phyloP scores from a whole-genome alignment of 2,888 invertebrate species.

The Notocelia uddmanniana region DNA sequence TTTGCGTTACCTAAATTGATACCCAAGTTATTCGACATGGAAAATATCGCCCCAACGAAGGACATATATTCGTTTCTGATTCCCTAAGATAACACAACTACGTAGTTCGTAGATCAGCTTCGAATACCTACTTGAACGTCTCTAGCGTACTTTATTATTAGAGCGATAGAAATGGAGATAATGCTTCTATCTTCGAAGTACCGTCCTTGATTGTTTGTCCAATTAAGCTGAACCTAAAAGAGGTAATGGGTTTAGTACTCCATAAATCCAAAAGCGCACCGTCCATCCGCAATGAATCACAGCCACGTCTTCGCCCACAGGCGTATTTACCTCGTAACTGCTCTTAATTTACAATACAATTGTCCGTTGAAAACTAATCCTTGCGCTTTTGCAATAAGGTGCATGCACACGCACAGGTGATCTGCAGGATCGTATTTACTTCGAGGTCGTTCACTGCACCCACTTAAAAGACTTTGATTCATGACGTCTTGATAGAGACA shows the following conservation, averaged over 20 bases:
- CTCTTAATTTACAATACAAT: slow-evolving; percentile 57
- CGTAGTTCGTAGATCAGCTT: not conserved
- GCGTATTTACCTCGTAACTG: slow-evolving; percentile 71
- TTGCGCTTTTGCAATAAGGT: slow-evolving; percentile 57
- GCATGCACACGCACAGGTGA: slow-evolving; percentile 49
- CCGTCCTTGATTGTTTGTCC: slow-evolving; percentile 3
- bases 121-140: not conserved
- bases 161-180: not conserved
- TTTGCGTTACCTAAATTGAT: not conserved
- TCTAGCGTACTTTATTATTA: not conserved
- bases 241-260: slow-evolving; percentile 48
- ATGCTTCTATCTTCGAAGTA: not conserved
- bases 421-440: slow-evolving; percentile 50
- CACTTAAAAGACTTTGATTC: slow-evolving; percentile 59
- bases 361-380: slow-evolving; percentile 57
- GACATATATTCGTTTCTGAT: no score
- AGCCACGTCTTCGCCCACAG: slow-evolving; percentile 73
- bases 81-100: no score
- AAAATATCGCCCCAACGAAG: no score
- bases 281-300: slow-evolving; percentile 75
- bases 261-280: slow-evolving; percentile 66
- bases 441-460: slow-evolving; percentile 71
- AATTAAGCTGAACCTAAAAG: slow-evolving; percentile 31
- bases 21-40: not conserved
- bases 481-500: slow-evolving; percentile 48